Evolutionary conservation across 2,888 invertebrate genomes (phyloP).

Genomic region (Tipula lateralis): DNA sequence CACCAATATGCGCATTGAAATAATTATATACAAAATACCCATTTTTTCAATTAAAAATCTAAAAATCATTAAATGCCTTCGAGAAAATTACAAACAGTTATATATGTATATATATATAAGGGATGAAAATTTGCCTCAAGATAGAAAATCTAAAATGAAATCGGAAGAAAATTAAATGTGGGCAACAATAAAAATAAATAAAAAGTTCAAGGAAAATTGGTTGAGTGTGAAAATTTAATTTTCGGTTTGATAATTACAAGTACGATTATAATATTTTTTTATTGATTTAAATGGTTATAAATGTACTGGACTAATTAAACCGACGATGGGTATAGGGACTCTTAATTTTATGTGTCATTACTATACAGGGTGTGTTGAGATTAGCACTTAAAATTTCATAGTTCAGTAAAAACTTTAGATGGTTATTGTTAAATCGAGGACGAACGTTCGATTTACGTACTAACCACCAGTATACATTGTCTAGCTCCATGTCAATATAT

Average conservation of each 20-base stretch:
- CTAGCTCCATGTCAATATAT: too few relatives aligned
- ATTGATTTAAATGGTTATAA: background rate
- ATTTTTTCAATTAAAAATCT: background rate
- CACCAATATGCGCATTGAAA: background rate
- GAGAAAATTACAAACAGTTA: background rate
- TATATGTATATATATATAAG: background rate
- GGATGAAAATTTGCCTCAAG: background rate
- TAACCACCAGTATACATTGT: too few relatives aligned
- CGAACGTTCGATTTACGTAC: too few relatives aligned
- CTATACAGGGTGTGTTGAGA: too few relatives aligned
- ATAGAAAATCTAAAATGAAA: background rate
- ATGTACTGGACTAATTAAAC: background rate
- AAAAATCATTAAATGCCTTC: background rate
- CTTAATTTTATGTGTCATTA: too few relatives aligned
- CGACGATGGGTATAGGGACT: too few relatives aligned
- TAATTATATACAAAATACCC: background rate
- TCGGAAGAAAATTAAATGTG: slow-evolving; percentile 11
- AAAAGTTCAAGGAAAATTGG: background rate
- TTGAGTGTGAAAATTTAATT: background rate
- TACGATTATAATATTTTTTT: background rate
- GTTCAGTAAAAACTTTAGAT: too few relatives aligned
- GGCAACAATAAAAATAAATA: background rate
- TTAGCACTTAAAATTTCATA: too few relatives aligned
- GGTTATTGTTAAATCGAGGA: too few relatives aligned
- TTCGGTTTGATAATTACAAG: background rate